Evolutionary conservation across 2,797 vertebrate species (phyloP).

Genomic region (Hipposideros larvatus): DNA sequence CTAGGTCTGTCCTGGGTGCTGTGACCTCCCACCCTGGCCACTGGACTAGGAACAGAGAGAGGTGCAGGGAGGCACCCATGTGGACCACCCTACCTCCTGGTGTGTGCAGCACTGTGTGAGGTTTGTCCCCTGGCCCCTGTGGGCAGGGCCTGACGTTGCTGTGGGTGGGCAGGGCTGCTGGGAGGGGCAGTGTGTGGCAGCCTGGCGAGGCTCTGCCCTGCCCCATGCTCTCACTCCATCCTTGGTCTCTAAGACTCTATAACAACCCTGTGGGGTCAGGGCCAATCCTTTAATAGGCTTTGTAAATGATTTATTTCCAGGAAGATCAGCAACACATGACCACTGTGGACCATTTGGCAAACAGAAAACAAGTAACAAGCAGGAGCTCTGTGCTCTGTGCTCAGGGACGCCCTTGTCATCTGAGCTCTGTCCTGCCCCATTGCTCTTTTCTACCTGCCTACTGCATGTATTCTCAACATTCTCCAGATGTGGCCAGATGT

Average conservation of each 20-base stretch:
- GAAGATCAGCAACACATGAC: not conserved
- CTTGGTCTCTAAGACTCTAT: not conserved
- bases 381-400: not conserved
- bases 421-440: not conserved
- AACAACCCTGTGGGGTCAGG: no score
- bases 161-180: not conserved
- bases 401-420: not conserved
- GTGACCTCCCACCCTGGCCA: not conserved
- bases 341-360: not conserved
- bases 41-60: not conserved
- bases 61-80: not conserved
- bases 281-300: not conserved
- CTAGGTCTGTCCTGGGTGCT: not conserved
- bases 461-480: not conserved
- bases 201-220: not conserved
- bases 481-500: not conserved
- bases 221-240: accelerated
- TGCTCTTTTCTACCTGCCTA: not conserved
- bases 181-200: not conserved
- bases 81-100: not conserved
- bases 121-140: not conserved
- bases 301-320: not conserved
- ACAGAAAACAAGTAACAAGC: no score
- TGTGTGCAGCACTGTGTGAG: not conserved
- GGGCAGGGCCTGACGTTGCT: not conserved